A percentile compares a stretch with the other conserved stretches of the same genome.
phyloP scores from a whole-genome alignment of 2,797 vertebrate species.

The Heterohyrax brucei region DNA sequence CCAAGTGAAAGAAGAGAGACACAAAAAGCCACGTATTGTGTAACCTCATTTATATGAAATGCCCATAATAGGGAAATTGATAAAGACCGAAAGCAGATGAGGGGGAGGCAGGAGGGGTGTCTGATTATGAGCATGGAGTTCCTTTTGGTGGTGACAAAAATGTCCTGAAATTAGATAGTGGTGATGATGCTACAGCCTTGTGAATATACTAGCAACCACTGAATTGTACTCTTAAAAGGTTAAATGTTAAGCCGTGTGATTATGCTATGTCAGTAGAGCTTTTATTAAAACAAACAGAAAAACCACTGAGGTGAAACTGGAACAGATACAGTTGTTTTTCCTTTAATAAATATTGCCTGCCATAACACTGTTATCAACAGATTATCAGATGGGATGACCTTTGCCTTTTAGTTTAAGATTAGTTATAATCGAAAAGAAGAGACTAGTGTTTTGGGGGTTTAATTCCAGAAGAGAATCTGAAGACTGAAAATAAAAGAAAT shows the following conservation, averaged over 20 bases:
- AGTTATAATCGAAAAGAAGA: background rate
- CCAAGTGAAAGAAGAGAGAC: too few relatives aligned
- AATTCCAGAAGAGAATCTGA: background rate
- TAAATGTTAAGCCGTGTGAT: background rate
- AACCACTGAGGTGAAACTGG: background rate
- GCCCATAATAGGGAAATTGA: too few relatives aligned
- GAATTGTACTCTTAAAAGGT: too few relatives aligned
- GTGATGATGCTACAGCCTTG: too few relatives aligned
- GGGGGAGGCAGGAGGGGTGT: background rate
- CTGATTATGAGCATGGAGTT: background rate
- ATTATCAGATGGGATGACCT: background rate
- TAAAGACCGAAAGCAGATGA: too few relatives aligned
- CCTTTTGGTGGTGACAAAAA: background rate
- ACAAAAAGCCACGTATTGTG: too few relatives aligned
- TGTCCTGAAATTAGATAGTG: too few relatives aligned
- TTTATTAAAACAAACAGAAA: background rate
- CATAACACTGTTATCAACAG: background rate
- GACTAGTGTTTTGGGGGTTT: background rate
- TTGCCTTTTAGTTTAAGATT: conserved; percentile 52
- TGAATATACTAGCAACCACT: too few relatives aligned
- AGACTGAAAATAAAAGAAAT: conserved; percentile 24
- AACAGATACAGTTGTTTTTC: conserved; percentile 24
- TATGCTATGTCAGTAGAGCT: background rate
- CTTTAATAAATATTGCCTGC: background rate
- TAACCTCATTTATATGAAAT: too few relatives aligned